Conservation (phyloP, 2,888 invertebrate species). For the Stenolophus ochropezus region DNA sequence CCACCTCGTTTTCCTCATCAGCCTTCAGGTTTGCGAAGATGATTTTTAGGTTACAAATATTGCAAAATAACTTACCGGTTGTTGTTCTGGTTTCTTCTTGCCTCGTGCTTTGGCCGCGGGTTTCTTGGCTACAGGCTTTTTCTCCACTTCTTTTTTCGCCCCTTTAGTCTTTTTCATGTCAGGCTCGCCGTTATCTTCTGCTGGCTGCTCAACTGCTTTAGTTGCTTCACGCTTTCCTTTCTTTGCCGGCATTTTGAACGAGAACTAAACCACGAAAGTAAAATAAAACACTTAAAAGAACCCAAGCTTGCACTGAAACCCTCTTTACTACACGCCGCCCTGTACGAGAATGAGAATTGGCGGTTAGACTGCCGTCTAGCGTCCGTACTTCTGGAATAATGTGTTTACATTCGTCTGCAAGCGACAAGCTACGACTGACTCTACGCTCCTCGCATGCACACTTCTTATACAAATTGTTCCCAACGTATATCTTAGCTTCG, state of each 20-base stretch:
- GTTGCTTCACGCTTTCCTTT: constrained; percentile 53
- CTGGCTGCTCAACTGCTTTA: constrained; percentile 20
- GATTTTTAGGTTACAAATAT: not conserved
- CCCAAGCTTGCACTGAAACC: not conserved
- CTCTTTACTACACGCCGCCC: not conserved
- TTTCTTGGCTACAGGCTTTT: constrained; percentile 38
- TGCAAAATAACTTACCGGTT: constrained; percentile 11
- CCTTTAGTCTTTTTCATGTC: constrained; percentile 38
- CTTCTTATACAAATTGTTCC: not conserved
- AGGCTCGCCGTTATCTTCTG: constrained; percentile 18
- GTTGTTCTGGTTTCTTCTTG: constrained; percentile 28
- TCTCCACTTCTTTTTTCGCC: constrained; percentile 14
- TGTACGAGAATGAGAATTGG: not conserved
- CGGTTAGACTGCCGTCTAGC: not conserved
- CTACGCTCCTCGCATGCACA: not conserved
- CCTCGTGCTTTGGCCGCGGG: constrained; percentile 1
- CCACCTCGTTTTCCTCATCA: not conserved
- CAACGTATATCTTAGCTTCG: not conserved
- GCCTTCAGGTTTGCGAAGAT: not conserved
- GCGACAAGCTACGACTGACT: not conserved
- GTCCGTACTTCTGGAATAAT: not conserved
- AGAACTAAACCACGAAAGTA: not conserved
- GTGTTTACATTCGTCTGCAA: not conserved
- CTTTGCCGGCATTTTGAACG: constrained; percentile 51
- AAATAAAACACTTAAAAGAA: not conserved